phyloP scores from a whole-genome alignment of 2,113 vertebrate species.

The Ciconia boyciana region DNA sequence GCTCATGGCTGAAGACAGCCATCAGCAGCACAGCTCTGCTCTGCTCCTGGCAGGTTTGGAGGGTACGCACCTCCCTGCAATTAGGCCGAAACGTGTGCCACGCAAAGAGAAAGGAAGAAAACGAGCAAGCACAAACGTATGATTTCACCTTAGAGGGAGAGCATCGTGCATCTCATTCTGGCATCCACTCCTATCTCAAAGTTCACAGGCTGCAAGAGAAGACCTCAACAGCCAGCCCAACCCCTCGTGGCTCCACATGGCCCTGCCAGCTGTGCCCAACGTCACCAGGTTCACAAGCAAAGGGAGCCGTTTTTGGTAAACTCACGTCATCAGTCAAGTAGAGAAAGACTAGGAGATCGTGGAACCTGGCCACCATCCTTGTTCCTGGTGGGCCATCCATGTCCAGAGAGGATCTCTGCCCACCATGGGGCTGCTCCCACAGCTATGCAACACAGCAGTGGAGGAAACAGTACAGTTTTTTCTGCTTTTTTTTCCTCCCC shows the following conservation, averaged over 20 bases:
- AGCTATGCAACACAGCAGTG: too few relatives aligned
- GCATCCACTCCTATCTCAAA: neutral
- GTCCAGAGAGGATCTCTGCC: too few relatives aligned
- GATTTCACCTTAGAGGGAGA: neutral
- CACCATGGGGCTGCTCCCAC: neutral
- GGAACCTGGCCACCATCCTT: neutral
- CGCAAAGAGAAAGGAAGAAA: neutral
- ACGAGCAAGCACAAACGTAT: accelerated
- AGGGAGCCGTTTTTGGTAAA: neutral
- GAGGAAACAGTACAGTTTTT: neutral
- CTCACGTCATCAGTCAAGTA: neutral
- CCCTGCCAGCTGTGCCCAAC: neutral
- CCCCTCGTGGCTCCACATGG: accelerated
- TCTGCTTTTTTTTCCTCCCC: accelerated
- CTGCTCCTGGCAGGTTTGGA: neutral
- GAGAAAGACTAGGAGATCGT: accelerated
- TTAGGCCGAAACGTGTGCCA: neutral
- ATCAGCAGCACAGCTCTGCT: neutral
- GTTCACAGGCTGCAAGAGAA: neutral
- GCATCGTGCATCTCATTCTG: accelerated
- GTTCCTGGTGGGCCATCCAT: neutral
- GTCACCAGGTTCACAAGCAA: neutral
- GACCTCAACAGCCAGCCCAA: neutral
- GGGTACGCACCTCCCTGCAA: neutral
- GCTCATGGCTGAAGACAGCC: neutral